Evolutionary conservation across 2,797 vertebrate species (phyloP), one percentile per base, ranked within the genome.

Genomic region (Chelonia mydas): DNA sequence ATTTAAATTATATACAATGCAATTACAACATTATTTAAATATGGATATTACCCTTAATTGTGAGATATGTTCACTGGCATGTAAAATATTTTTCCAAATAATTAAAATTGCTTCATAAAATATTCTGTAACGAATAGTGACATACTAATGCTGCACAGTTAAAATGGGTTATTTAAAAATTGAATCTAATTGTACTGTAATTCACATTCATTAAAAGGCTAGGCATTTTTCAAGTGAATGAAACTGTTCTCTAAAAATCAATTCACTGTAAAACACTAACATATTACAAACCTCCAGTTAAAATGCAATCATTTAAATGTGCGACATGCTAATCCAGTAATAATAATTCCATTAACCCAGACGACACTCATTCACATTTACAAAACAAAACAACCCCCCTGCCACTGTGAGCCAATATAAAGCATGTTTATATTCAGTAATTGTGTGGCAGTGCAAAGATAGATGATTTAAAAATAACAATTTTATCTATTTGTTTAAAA

Each of bases 161-260:
- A 95, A 97, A 97, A 86, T 27, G 90, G 94, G 95, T 96, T 92
- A 86, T 96, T 97, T 93, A 86, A 95, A 95, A 94, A 95, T 95
- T 83, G 81, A 96, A 96, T 93, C 86, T 97, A 94, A 96, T 92
- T 89, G 91, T 76, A 77, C 88, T 78, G 79, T 88, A 97, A 97
- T 96, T 96, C 97, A 93, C 86, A 84, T 92, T 96, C 92, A 89
- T 91, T 93, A 96, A 94, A 91, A 50, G 3, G 83, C 19, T 92
- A 86, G 88, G 57, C 91, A 53, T 94, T 96, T 96, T 97, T 97
- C 94, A 97, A 93, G 61, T 50, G 90, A 97, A 95, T 86, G 83
- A 96, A 93, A 92, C 89, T 81, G 80, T 91, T 89, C 89, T 83
- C 47, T 93, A 94, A 95, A 96, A 97, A 95, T 95, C 96, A 89